Evolutionary conservation across 2,113 vertebrate species (phyloP).

Genomic region (Cyphomyrus plagiostoma): DNA sequence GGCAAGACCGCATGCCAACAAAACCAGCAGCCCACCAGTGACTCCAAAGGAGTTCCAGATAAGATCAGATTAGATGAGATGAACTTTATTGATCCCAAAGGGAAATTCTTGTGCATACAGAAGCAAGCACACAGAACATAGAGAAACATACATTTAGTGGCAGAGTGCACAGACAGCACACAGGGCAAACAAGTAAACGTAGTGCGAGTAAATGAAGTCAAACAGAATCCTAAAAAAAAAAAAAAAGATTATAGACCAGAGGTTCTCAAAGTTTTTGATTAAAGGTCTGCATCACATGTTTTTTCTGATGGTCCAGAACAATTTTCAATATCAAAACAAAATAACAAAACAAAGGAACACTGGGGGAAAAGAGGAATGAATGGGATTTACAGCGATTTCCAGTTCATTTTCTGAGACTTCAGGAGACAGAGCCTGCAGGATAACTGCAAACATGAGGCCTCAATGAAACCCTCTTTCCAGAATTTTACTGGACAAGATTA

Average conservation of each 20-base stretch:
- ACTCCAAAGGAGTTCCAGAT: neutral
- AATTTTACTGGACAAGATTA: constrained; percentile 35
- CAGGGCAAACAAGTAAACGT: neutral
- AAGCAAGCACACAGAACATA: neutral
- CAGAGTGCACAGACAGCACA: too few species aligned
- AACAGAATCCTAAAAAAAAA: neutral
- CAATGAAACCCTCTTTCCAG: constrained; percentile 19
- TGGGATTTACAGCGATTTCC: neutral
- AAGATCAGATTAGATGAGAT: neutral
- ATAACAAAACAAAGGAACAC: constrained; percentile 14
- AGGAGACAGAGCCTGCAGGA: neutral
- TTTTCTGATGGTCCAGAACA: neutral
- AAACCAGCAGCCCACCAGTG: neutral
- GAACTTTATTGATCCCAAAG: neutral
- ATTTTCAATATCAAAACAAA: neutral
- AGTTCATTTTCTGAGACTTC: neutral
- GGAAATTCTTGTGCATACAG: neutral
- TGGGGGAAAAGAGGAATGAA: constrained; percentile 28
- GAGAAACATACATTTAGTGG: neutral
- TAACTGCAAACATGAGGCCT: neutral
- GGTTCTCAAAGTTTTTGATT: neutral
- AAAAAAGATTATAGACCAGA: neutral
- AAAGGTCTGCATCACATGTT: neutral
- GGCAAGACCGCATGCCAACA: neutral
- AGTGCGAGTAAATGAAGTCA: neutral